Conservation (phyloP, 1,140 invertebrate species). For the Drosophila chauvacae region DNA sequence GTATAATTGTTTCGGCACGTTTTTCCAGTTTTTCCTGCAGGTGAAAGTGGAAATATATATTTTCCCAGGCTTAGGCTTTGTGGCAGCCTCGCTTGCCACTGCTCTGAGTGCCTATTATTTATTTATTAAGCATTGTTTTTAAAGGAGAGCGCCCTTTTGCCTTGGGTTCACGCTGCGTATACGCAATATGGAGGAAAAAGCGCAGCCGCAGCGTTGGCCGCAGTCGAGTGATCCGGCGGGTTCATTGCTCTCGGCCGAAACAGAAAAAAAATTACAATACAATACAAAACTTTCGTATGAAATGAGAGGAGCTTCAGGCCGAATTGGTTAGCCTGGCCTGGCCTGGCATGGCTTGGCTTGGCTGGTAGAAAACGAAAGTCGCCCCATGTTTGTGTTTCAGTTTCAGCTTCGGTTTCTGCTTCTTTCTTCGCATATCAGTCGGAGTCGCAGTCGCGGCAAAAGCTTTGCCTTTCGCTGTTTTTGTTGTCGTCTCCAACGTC, state of each 20-base stretch:
- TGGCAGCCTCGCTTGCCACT: slow-evolving; percentile 13
- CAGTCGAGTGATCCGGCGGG: not conserved
- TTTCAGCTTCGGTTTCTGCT: slow-evolving; percentile 34
- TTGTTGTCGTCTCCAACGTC: slow-evolving; percentile 21
- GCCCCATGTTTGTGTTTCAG: slow-evolving; percentile 57
- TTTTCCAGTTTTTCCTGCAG: slow-evolving; percentile 43
- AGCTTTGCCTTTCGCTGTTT: slow-evolving; percentile 60
- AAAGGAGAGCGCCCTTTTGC: slow-evolving; percentile 48
- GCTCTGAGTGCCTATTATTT: slow-evolving; percentile 30
- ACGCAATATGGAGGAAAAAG: slow-evolving; percentile 48
- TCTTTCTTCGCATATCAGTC: slow-evolving; percentile 57
- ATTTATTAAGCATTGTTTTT: slow-evolving; percentile 31
- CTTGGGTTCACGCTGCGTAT: slow-evolving; percentile 55
- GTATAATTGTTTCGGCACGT: slow-evolving; percentile 41
- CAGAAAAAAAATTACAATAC: slow-evolving; percentile 23
- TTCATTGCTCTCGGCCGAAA: slow-evolving; percentile 52
- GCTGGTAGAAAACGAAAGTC: slow-evolving; percentile 77
- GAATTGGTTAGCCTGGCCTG: slow-evolving; percentile 49
- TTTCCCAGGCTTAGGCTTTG: slow-evolving; percentile 46
- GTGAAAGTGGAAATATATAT: slow-evolving; percentile 64
- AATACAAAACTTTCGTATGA: slow-evolving; percentile 58
- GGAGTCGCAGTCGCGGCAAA: slow-evolving; percentile 14
- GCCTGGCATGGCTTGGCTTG: not conserved
- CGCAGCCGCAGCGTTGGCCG: slow-evolving; percentile 37
- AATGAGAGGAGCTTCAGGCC: slow-evolving; percentile 56